Conservation (phyloP, 2,797 vertebrate genomes). For the Takifugu rubripes region DNA sequence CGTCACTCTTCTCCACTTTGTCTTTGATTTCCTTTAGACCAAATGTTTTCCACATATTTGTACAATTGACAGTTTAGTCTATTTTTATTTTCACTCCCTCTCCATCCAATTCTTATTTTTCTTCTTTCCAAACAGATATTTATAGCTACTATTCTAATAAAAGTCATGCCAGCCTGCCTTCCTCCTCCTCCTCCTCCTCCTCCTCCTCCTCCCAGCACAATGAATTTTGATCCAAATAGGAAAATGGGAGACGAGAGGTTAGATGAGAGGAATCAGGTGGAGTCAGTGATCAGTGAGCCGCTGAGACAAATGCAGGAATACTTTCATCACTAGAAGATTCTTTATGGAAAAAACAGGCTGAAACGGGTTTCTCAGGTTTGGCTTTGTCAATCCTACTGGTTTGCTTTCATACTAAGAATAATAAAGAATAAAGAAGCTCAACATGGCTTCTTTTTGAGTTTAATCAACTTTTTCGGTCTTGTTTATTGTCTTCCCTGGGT, state of each 20-base stretch:
- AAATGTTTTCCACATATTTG: conserved; percentile 50
- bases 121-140: conserved; percentile 46
- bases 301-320: conserved; percentile 27
- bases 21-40: conserved; percentile 35
- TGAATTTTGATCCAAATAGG: conserved; percentile 31
- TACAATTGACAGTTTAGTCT: conserved; percentile 37
- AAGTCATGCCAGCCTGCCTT: conserved; percentile 41
- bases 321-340: conserved; percentile 17
- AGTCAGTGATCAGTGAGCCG: conserved; percentile 42
- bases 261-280: conserved; percentile 40
- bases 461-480: no score
- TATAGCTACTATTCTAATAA: conserved; percentile 52
- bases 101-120: conserved; percentile 9
- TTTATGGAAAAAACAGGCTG: conserved; percentile 2
- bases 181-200: conserved; percentile 4
- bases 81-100: conserved; percentile 40
- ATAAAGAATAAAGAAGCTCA: no score
- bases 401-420: no score
- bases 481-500: no score
- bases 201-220: conserved; percentile 26
- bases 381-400: no score
- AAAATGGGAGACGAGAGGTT: conserved; percentile 17
- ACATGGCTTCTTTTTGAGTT: no score
- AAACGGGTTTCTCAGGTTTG: conserved; percentile 4
- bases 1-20: conserved; percentile 5